These are phyloP conservation scores for Brachylomia viminalis DNA, from an alignment of 2,888 invertebrate genomes.

Conservation along the genomic window DNA sequence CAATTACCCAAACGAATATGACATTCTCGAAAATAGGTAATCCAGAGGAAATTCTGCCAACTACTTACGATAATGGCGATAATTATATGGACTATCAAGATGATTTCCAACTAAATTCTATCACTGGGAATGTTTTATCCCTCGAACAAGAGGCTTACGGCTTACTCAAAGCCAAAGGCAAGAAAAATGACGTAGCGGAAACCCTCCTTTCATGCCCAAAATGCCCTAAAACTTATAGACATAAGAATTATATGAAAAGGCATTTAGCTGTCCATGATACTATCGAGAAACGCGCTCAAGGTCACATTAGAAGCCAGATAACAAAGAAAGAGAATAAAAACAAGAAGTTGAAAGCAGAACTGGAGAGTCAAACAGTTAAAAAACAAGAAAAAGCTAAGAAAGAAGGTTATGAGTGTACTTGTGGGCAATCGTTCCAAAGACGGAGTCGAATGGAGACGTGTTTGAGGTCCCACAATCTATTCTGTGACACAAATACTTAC, in stretches of 20 bases:
- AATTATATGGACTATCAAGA: constrained; percentile 72
- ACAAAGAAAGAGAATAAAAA: constrained; percentile 75
- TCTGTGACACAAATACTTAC: constrained; percentile 71
- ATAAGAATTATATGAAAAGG: constrained; percentile 65
- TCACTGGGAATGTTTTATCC: constrained; percentile 84
- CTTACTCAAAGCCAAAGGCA: constrained; percentile 77
- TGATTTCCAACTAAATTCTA: constrained; percentile 85
- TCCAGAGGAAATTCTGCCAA: constrained; percentile 84
- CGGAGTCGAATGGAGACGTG: constrained; percentile 86
- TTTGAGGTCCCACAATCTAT: constrained; percentile 81
- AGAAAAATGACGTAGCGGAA: constrained; percentile 55
- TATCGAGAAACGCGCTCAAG: constrained; percentile 81
- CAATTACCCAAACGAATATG: constrained; percentile 68
- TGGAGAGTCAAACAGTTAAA: constrained; percentile 50
- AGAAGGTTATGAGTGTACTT: constrained; percentile 84
- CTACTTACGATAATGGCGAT: constrained; percentile 67
- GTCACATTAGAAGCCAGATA: constrained; percentile 75
- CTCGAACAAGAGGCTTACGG: constrained; percentile 86
- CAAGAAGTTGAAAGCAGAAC: constrained; percentile 66
- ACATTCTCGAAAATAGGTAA: constrained; percentile 74
- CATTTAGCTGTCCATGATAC: constrained; percentile 80
- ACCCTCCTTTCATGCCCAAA: constrained; percentile 74
- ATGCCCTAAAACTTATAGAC: constrained; percentile 78
- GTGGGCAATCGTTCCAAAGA: constrained; percentile 81
- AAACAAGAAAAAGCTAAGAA: constrained; percentile 68